These are phyloP conservation scores for Mormyrus lacerda DNA, from an alignment of 2,113 vertebrate genomes.

Conservation along the genomic window DNA sequence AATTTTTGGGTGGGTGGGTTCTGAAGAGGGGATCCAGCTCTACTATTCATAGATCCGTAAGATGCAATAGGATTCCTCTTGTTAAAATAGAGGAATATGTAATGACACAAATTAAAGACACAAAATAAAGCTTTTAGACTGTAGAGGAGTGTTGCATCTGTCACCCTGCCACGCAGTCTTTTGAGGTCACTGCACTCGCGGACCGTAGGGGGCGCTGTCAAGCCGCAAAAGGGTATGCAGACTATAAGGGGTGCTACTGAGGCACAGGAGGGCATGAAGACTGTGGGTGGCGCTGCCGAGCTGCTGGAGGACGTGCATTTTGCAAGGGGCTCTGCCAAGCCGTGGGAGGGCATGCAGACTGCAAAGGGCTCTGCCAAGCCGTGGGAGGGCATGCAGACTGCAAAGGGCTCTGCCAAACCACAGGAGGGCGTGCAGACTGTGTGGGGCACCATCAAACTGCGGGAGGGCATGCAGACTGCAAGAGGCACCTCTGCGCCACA, in stretches of 20 bases:
- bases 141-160: neutral
- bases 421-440: neutral
- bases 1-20: neutral
- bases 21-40: neutral
- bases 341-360: neutral
- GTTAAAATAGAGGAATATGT: neutral
- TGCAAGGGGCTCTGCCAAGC: neutral
- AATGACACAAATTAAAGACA: neutral
- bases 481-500: rapidly evolving
- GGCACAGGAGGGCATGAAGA: neutral
- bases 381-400: rapidly evolving
- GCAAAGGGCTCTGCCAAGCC: rapidly evolving
- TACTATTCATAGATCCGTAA: neutral
- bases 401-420: rapidly evolving
- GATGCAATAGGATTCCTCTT: neutral
- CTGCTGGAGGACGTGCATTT: neutral
- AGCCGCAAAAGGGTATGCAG: neutral
- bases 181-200: neutral
- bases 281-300: neutral
- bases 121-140: too few species aligned
- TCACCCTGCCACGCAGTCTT: neutral
- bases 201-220: neutral
- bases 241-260: neutral
- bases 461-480: neutral
- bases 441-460: neutral